These are phyloP conservation scores for Eristalis tenax DNA, from an alignment of 2,888 invertebrate species.

Conservation along the genomic window DNA sequence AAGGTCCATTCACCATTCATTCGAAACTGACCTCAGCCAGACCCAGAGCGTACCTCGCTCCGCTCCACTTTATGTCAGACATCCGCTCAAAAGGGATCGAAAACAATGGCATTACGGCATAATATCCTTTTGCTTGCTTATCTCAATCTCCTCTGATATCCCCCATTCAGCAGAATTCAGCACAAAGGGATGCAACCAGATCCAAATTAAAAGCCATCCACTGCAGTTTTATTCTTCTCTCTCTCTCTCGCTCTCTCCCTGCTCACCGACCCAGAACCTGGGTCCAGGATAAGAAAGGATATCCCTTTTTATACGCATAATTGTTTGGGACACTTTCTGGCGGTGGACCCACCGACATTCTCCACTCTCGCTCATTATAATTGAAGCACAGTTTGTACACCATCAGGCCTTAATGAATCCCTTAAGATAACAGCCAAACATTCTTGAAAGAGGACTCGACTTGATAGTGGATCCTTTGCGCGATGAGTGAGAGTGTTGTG, in stretches of 20 bases:
- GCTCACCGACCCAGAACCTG: background rate
- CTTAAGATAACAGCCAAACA: slow-evolving; percentile 17
- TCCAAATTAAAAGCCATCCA: slow-evolving; percentile 24
- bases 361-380: background rate
- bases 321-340: slow-evolving; percentile 52
- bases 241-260: background rate
- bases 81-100: slow-evolving; percentile 42
- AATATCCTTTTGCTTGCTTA: slow-evolving; percentile 53
- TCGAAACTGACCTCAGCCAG: slow-evolving; percentile 44
- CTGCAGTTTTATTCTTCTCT: slow-evolving; percentile 57
- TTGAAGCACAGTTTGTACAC: background rate
- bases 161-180: slow-evolving; percentile 1
- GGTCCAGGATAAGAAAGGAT: slow-evolving; percentile 24
- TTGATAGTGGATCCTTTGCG: background rate
- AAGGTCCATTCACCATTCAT: slow-evolving; percentile 20
- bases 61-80: no score
- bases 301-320: slow-evolving; percentile 45
- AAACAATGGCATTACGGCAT: slow-evolving; percentile 62
- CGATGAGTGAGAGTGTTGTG: background rate
- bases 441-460: slow-evolving; percentile 16
- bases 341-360: background rate
- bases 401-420: background rate
- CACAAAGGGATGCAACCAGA: slow-evolving; percentile 26
- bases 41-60: background rate
- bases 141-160: slow-evolving; percentile 22